Evolutionary conservation across 2,113 vertebrate genomes (phyloP).

Genomic region (Rhea americana): DNA sequence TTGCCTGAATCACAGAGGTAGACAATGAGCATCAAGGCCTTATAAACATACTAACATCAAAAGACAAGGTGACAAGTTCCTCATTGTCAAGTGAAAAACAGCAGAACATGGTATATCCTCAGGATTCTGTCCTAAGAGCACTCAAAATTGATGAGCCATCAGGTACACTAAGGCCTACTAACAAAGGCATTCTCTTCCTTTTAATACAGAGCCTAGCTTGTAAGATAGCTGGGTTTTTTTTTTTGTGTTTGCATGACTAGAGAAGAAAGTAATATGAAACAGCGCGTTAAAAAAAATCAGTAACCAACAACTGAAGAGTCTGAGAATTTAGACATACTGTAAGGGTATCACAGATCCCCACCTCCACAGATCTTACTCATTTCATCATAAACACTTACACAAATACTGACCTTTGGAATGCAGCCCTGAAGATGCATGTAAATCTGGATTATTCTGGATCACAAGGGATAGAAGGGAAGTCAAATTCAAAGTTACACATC

Average conservation of each 20-base stretch:
- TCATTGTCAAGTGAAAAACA: not conserved
- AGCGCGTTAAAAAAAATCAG: not conserved
- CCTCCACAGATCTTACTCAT: not conserved
- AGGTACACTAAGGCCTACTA: not conserved
- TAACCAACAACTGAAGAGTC: fast-evolving
- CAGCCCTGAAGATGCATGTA: no score
- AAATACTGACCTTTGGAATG: no score
- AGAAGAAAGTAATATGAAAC: not conserved
- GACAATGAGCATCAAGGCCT: not conserved
- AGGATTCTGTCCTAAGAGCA: not conserved
- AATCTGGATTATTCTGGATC: not conserved
- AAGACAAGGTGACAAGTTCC: not conserved
- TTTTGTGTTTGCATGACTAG: not conserved
- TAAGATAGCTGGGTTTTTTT: not conserved
- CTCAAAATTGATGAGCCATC: fast-evolving
- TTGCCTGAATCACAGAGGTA: not conserved
- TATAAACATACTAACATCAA: not conserved
- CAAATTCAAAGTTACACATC: not conserved
- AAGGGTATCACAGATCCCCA: fast-evolving
- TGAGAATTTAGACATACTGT: fast-evolving
- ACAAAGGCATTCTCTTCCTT: not conserved
- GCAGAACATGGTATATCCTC: not conserved
- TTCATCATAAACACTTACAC: not conserved
- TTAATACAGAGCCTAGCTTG: fast-evolving
- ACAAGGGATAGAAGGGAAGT: not conserved